Conservation (phyloP, 2,797 vertebrate species). For the Tinamus major region DNA sequence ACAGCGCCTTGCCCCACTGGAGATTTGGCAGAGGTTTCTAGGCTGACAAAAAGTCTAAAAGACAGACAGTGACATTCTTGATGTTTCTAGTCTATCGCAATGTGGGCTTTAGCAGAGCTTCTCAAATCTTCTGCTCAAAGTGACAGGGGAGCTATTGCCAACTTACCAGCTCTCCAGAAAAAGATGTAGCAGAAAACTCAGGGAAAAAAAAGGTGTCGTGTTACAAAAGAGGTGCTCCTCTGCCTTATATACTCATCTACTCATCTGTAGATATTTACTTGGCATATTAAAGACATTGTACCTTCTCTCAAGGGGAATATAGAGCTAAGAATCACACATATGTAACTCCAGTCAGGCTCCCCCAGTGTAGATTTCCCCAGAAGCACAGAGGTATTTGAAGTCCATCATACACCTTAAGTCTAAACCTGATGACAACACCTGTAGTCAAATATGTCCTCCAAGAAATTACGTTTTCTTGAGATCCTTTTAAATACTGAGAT, state of each 20-base stretch:
- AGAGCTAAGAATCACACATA: not conserved
- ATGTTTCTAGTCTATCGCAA: not conserved
- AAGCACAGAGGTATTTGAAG: not conserved
- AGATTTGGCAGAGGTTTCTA: not conserved
- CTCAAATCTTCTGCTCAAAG: accelerated
- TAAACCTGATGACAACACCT: not conserved
- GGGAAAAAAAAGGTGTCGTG: too few species aligned
- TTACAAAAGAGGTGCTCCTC: not conserved
- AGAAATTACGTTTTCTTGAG: not conserved
- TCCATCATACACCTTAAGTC: accelerated
- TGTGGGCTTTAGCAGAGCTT: not conserved
- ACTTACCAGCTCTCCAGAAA: not conserved
- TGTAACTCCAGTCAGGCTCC: not conserved
- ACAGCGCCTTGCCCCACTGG: not conserved
- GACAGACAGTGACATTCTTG: not conserved
- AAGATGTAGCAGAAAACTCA: not conserved
- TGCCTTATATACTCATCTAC: not conserved
- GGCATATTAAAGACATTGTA: not conserved
- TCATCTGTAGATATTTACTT: not conserved
- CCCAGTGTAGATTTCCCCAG: not conserved
- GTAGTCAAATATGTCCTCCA: not conserved
- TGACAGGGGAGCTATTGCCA: not conserved
- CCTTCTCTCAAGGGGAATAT: not conserved
- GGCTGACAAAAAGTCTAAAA: not conserved
- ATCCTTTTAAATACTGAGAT: not conserved